These are phyloP conservation scores for Globodera rostochiensis DNA, from an alignment of 1,140 invertebrate genomes.

Conservation along the genomic window DNA sequence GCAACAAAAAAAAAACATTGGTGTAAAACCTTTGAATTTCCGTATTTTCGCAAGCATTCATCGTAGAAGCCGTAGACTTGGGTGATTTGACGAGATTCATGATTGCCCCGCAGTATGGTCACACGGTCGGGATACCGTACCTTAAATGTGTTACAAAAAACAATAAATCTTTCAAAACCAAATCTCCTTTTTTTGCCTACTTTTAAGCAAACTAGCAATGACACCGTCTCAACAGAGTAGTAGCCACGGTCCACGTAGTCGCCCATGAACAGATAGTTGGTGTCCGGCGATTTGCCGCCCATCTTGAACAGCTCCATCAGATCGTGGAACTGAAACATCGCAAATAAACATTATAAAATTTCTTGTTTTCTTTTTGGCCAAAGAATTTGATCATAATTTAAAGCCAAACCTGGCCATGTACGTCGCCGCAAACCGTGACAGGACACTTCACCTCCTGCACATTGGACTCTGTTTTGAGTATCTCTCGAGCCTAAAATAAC, in stretches of 20 bases:
- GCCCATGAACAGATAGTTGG: constrained; percentile 99
- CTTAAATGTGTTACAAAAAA: constrained; percentile 67
- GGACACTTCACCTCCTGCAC: constrained; percentile 99
- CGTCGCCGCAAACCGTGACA: constrained; percentile 98
- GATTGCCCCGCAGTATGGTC: constrained; percentile 97
- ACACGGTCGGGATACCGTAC: constrained; percentile 97
- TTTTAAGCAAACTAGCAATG: constrained; percentile 94
- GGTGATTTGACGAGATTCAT: constrained; percentile 98
- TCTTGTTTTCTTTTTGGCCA: too few relatives aligned
- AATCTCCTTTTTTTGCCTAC: constrained; percentile 75
- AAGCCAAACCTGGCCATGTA: constrained; percentile 81
- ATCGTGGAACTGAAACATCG: constrained; percentile 80
- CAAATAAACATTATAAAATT: too few relatives aligned
- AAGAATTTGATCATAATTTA: neutral
- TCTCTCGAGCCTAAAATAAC: constrained; percentile 89
- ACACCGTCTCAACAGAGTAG: constrained; percentile 99
- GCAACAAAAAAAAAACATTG: neutral
- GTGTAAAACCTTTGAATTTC: constrained; percentile 81
- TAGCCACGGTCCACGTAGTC: constrained; percentile 99
- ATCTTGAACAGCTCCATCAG: constrained; percentile 97
- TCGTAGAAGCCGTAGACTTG: constrained; percentile 72
- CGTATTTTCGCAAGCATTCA: constrained; percentile 93
- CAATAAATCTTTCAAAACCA: neutral
- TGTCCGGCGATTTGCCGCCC: constrained; percentile 97
- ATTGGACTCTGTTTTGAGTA: constrained; percentile 96